Evolutionary conservation across 2,888 invertebrate species (phyloP), one percentile per base, ranked within the genome.

Genomic region (Limnephilus marmoratus): DNA sequence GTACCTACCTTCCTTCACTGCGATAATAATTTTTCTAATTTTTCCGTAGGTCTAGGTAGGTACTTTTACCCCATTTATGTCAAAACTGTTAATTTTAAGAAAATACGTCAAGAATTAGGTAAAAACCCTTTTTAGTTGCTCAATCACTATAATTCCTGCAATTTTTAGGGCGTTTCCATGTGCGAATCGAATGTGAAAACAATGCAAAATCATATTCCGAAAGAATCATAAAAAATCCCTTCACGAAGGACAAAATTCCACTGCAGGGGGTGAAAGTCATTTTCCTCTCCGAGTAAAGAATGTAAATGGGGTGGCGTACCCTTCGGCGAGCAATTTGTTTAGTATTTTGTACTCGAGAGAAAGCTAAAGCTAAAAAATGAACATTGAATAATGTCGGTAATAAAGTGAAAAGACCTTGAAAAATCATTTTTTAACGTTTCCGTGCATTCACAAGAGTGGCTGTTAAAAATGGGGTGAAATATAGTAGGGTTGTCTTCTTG

Each of bases 371-470:
- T 49, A 82, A 90, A 90, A 93, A 93, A 93, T 93, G 93, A 92
- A 92, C 93, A 93, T 91, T 93, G 93, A 93, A 93, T 93, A 92
- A 91, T 91, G 49, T 89, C 90, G 68, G 85, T 93, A 88, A 92
- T 93, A 93, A 92, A 93, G 92, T 93, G 92, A 91, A 92, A 93
- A 92, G 89, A 85, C 93, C 92, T 93, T 93, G 92, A 92, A 92
- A 93, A 93, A 90, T 86, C 88, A 91, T 91, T 93, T 93, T 93
- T 93, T 93, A 93, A 90, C 90, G 83, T 91, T 91, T 92, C 91
- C 89, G 31, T 90, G 90, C 91, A 89, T 92, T 93, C 80, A 90
- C 85, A 53, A 85, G 88, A 83, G 80, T 85, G 85, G 81, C 82
- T 80, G 81, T 88, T 81, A 34, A n/a, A 31, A 45, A 31, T 49